Evolutionary conservation across 2,888 invertebrate genomes (phyloP).

Genomic region (Halictus ligatus): DNA sequence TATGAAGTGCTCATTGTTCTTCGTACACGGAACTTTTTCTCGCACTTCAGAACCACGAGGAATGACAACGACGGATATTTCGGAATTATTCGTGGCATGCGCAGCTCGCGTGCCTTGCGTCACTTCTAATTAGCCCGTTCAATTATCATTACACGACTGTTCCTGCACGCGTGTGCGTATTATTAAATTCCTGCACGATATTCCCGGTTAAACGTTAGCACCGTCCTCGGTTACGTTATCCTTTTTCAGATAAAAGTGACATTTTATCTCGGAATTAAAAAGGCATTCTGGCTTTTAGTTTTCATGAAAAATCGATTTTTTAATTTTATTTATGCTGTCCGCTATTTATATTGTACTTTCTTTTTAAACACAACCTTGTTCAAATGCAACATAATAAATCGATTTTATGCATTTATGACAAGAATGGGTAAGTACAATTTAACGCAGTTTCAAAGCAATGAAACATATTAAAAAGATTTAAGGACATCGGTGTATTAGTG

Average conservation of each 20-base stretch:
- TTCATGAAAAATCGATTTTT: too few relatives aligned
- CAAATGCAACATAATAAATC: too few relatives aligned
- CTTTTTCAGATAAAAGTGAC: not conserved
- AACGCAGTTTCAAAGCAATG: too few relatives aligned
- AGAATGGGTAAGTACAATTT: too few relatives aligned
- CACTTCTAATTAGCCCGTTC: conserved; percentile 76
- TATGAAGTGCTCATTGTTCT: not conserved
- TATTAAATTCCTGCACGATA: conserved; percentile 58
- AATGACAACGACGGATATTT: conserved; percentile 37
- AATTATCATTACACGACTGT: conserved; percentile 71
- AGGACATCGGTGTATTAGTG: too few relatives aligned
- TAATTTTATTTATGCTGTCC: too few relatives aligned
- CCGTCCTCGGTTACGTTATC: not conserved
- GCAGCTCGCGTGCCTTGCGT: conserved; percentile 77
- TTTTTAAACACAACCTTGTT: too few relatives aligned
- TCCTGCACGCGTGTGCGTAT: conserved; percentile 47
- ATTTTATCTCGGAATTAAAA: not conserved
- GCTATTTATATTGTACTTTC: too few relatives aligned
- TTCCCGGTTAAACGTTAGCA: conserved; percentile 7
- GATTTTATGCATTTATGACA: too few relatives aligned
- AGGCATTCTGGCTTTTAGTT: not conserved
- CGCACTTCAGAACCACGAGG: not conserved
- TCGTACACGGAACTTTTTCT: conserved; percentile 19
- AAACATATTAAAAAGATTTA: too few relatives aligned
- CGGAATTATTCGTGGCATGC: conserved; percentile 71